Evolutionary conservation across 2,888 invertebrate species (phyloP).

Genomic region (Drosophila putrida): DNA sequence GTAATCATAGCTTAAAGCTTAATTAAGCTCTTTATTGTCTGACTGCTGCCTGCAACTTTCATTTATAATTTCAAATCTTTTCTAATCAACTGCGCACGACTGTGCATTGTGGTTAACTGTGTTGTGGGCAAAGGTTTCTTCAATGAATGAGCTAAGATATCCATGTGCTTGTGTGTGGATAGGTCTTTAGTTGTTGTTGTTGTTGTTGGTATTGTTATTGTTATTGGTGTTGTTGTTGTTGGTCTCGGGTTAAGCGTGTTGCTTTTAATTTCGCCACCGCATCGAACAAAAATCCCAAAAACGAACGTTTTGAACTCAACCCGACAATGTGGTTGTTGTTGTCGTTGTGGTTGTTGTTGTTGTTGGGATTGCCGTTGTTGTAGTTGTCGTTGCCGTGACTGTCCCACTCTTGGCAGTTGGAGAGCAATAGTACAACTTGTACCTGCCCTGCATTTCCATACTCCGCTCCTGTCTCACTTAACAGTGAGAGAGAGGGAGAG

Average conservation of each 20-base stretch:
- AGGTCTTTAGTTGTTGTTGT: not conserved
- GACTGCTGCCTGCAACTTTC: conserved; percentile 27
- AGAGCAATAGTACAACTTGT: conserved; percentile 42
- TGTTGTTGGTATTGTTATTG: conserved; percentile 15
- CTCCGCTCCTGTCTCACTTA: conserved; percentile 52
- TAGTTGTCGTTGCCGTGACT: conserved; percentile 62
- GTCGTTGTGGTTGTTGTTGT: conserved; percentile 5
- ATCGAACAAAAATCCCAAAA: conserved; percentile 70
- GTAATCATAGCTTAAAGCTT: conserved; percentile 1
- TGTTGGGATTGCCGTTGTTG: conserved; percentile 20
- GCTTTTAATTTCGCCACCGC: conserved; percentile 80
- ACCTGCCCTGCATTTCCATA: conserved; percentile 23
- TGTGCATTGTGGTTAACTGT: conserved; percentile 44
- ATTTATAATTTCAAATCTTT: conserved; percentile 23
- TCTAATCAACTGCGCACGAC: conserved; percentile 52
- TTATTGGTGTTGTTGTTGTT: conserved; percentile 15
- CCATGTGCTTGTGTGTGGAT: conserved; percentile 35
- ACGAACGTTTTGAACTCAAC: conserved; percentile 64
- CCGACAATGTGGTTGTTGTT: conserved; percentile 14
- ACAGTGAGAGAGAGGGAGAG: conserved; percentile 38
- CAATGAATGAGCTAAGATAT: conserved; percentile 66
- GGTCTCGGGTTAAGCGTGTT: conserved; percentile 64
- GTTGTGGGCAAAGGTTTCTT: conserved; percentile 63
- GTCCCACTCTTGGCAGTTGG: conserved; percentile 40
- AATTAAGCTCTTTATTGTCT: conserved; percentile 35